Conservation (phyloP, 64 coral and sea anemone species). For the Stichodactyla mertensii region DNA sequence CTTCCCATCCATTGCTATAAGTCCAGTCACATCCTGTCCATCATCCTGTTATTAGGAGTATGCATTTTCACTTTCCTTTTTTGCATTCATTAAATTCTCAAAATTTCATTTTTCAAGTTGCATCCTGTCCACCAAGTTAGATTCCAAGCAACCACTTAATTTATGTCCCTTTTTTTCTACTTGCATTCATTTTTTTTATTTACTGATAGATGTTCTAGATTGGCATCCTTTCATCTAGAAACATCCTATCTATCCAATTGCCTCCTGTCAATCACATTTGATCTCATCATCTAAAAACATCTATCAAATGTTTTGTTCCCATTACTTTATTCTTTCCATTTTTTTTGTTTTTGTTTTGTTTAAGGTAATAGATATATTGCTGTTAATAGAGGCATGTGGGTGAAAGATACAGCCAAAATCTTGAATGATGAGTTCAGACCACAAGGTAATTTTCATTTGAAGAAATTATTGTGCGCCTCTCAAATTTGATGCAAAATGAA, state of each 20-base stretch:
- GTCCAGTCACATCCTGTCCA: too few relatives aligned
- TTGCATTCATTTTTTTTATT: too few relatives aligned
- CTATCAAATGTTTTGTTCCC: not conserved
- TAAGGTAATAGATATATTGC: conserved; percentile 81
- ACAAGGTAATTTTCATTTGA: conserved; percentile 51
- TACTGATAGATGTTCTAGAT: too few relatives aligned
- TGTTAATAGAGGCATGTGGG: conserved; percentile 46
- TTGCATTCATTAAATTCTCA: too few relatives aligned
- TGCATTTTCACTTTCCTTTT: too few relatives aligned
- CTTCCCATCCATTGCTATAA: too few relatives aligned
- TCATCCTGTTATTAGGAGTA: too few relatives aligned
- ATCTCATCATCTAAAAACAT: not conserved
- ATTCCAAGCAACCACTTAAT: too few relatives aligned
- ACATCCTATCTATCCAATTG: not conserved
- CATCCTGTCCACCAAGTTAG: not conserved
- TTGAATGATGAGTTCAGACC: conserved; percentile 75
- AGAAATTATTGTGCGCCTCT: not conserved
- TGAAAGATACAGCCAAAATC: conserved; percentile 57
- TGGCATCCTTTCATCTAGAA: not conserved
- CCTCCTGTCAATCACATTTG: not conserved
- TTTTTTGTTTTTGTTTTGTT: not conserved
- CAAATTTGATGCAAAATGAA: not conserved
- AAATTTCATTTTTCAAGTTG: not conserved
- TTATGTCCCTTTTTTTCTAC: too few relatives aligned
- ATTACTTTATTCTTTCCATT: not conserved